Base-by-base conservation (phyloP, 2,888 invertebrate genomes). In the Aleiodes leptofemur region DNA sequence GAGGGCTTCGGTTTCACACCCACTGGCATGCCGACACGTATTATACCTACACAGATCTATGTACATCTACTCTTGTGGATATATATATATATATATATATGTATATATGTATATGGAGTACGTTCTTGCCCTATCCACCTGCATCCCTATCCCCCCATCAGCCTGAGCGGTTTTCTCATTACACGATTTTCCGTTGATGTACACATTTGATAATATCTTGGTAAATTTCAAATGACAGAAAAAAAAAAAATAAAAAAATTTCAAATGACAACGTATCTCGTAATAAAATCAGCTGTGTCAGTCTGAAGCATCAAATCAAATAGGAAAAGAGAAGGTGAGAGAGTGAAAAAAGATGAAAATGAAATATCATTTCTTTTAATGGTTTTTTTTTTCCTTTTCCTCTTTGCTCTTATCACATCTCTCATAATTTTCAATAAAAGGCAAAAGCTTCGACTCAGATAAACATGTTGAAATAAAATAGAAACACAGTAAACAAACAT, bases 1-100 rank as follows among this genome's bases (percentile, higher is more conserved):
- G 59, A 57, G 55, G 69, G 73, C 74, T 77, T 76, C 72, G 71
- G 73, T 78, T 80, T 76, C 77, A 77, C 76, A 72, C 73, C 74
- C 59, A 43, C 48, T 59, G 57, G 14, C 43, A 73, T 55, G 31
- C 68, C 57, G 14, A 48, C 57, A 73, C 73, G 43, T 48, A 70
- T 43, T 23, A 56, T 43, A 43, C 43, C 56, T 29, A 29, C 29
- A 56, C 29, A 8, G 11, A 43, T 48, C 6, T 16, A 11, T n/a
- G 9, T 70, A 55, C 34, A 29, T 13, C 66, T 13, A 53, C 31
- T 38, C 31, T 50, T 13, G 29, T 48, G 16, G 31, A 38, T 31
- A 70, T 14, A 55, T 61, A 56, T 56, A 38, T 38, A 23, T 23
- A 23, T 23, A 23, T 23, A 23, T 23, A 23, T 23, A 2, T 23